Evolutionary conservation across 2,797 vertebrate species (phyloP), one percentile per base, ranked within the genome.

Genomic region (Acropternis orthonyx): DNA sequence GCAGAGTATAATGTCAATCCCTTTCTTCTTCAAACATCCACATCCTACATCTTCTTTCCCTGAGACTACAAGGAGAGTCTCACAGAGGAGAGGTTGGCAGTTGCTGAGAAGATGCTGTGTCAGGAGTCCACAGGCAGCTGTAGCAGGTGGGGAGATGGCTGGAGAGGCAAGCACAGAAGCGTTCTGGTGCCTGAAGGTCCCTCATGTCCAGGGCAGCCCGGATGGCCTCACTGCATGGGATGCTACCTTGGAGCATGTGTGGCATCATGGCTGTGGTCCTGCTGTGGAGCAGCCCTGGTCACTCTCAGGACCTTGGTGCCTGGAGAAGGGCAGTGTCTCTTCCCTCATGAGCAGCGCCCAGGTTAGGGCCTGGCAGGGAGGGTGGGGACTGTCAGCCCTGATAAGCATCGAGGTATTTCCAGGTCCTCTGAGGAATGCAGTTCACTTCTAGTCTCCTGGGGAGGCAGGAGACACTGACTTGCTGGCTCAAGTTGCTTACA

Each of bases 391-490:
- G 14, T 90, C 88, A 94, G 67, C 48, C 43, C 63, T 93, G 96
- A 97, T 96, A 97, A 95, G 80, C 95, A 97, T 93, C 88, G 26
- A 75, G 85, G 80, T 92, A 94, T 95, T 97, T 95, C 88, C 93
- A 95, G 90, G 92, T 97, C 95, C 85, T 95, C 89, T 88, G 71
- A 95, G 96, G 94, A 95, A 96, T 92, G 93, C 1, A 0, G 39
- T 69, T 94, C 92, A 86, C 26, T 95, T 95, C 83, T 93, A 95
- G 88, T 95, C 92, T 96, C 93, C 90, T 88, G 14, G 0, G 95
- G 95, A 62, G 0, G 54, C 63, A 14, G 69, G 78, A 96, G 88
- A 94, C 79, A 91, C 36, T 0, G 9, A 69, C 79, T 93, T 74
- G 67, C 94, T 96, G 94, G 94, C 92, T 97, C 73, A 65, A 86